These are phyloP conservation scores for pig (Sus scrofa) DNA, from an alignment of 2,113 vertebrate species.

Conservation along the genomic window DNA sequence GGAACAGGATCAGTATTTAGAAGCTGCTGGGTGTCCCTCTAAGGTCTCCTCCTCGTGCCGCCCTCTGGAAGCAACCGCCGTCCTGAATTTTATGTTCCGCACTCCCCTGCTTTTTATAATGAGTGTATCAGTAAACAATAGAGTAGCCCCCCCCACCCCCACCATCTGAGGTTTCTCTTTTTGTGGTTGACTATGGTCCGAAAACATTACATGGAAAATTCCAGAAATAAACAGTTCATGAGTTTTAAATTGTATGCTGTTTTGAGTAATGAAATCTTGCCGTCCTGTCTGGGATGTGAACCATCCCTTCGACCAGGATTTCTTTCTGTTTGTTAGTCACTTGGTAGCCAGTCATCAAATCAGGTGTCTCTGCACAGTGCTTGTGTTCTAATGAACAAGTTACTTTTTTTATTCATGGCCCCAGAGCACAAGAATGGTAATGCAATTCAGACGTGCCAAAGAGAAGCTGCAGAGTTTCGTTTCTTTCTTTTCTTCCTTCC, in stretches of 20 bases:
- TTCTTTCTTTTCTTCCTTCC: too few species aligned
- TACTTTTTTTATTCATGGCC: not conserved
- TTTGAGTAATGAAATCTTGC: not conserved
- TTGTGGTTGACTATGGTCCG: not conserved
- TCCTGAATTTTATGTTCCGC: not conserved
- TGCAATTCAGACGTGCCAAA: not conserved
- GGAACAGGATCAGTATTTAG: rapidly evolving
- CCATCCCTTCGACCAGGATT: not conserved
- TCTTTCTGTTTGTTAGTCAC: not conserved
- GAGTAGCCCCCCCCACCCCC: not conserved
- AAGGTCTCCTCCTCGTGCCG: not conserved
- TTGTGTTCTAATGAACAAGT: not conserved
- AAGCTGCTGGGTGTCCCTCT: not conserved
- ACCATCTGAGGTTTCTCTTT: not conserved
- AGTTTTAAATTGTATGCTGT: not conserved
- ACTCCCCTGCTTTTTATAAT: not conserved
- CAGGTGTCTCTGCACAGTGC: not conserved
- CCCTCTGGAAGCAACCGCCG: not conserved
- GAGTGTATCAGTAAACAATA: not conserved
- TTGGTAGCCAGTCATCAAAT: not conserved
- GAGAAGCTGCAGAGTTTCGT: too few species aligned
- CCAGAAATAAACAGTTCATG: not conserved
- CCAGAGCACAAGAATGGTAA: too few species aligned
- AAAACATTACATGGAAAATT: not conserved
- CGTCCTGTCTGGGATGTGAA: not conserved